Base-by-base conservation (phyloP, 2,888 invertebrate species). In the Agrochola circellaris region DNA sequence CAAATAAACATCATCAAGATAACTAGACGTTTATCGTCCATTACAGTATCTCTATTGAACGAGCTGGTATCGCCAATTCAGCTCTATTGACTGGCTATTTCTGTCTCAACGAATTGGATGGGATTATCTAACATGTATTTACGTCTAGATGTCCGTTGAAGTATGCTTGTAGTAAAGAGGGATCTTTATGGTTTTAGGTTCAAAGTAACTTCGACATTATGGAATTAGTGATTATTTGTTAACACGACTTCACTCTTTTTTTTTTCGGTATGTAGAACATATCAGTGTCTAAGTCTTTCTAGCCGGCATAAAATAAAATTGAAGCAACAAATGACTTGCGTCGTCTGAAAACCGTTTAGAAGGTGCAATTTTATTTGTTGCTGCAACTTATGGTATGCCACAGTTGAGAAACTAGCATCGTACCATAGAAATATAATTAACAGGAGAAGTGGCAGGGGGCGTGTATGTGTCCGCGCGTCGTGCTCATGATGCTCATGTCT, bases 41-140 rank as follows among this genome's bases (percentile, higher is more conserved):
- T 78, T 81, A 73, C 45, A 13, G 64, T 87, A 87, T 87, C 87
- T 82, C 26, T 65, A 81, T 75, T 58, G 75, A 45, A 15, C 60
- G 67, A 51, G 71, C 54, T 73, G 80, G 71, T 79, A 83, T 77
- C 69, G 54, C 69, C 73, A 78, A 79, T 81, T 83, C 83, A 78
- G 64, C 51, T 79, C 65, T 70, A 87, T 85, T 83, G 77, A 51
- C 13, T 45, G 58, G 75, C 81, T 83, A 87, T 87, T 85, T 79
- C 73, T 79, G 80, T 77, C 67, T 72, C 42, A 23, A 15, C 34
- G 66, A 78, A 84, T 86, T 87, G 64, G 64, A 82, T 79, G 20
- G 77, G 64, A 75, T 77, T 79, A 81, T 77, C 73, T 85, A 30
- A 66, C 62, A 69, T 62, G 69, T 75, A 75, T 74, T 69, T 77